Conservation (phyloP, 1,140 invertebrate genomes). For the roundworm (Caenorhabditis elegans) region WBcel235 BX284606.5:4006001-4006500, state of each 20-base stretch:
- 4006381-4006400: constrained; percentile 61
- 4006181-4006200: constrained; percentile 54
- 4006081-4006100: constrained; percentile 60
- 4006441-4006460: constrained; percentile 53
- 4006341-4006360: constrained; percentile 49
- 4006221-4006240: constrained; percentile 56
- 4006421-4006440: constrained; percentile 55
- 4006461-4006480: constrained; percentile 50
- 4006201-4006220: constrained; percentile 62
- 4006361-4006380: constrained; percentile 52
- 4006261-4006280: constrained; percentile 34
- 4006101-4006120: constrained; percentile 49
- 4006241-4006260: constrained; percentile 58
- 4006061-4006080: constrained; percentile 54
- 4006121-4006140: constrained; percentile 59
- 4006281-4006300: constrained; percentile 41
- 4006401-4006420: constrained; percentile 61
- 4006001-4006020: constrained; percentile 56
- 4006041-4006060: constrained; percentile 57
- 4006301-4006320: constrained; percentile 23
- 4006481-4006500: too few relatives aligned
- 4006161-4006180: constrained; percentile 56
- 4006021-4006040: constrained; percentile 57
- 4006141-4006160: constrained; percentile 56
- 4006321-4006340: background rate